Evolutionary conservation across 2,888 invertebrate species (phyloP), one percentile per base, ranked within the genome.

Genomic region (Isotomurus palustris): DNA sequence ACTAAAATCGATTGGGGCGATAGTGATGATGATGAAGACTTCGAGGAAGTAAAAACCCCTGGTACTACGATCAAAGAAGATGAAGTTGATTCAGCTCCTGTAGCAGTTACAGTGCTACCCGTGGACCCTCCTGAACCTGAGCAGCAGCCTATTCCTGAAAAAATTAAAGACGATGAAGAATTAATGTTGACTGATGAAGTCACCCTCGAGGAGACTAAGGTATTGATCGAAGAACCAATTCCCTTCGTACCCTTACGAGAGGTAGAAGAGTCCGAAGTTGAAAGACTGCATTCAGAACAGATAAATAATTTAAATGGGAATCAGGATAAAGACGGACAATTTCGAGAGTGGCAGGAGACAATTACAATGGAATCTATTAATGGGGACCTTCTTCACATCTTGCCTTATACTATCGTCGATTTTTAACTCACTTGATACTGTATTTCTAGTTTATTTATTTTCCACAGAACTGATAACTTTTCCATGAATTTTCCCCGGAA

Each of bases 401-500:
- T 95, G 84, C 95, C 95, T 79, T 96, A 96, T 80, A 92, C 93
- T 79, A 87, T 93, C 77, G 88, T 93, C 79, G 93, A 94, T 85
- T 93, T 81, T 82, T 68, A 60, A 62, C 45, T 43, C 43, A 45
- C n/a, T n/a, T 32, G 32, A 32, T 8, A 32, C 14, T 14, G 14
- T 32, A 14, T 32, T 32, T 14, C 8, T 8, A 14, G 32, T 10
- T 10, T 8, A 32, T 32, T 32, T 32, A 8, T 32, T 32, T 10
- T 14, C 32, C 14, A 32, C 14, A 32, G 8, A 32, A 14, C 14
- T 32, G 32, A 14, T 10, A 32, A 10, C 32, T 10, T 10, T 8
- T 32, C 32, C 32, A 17, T 38, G n/a, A 5, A 14, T 32, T 10
- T 14, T 14, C 14, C 8, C 14, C 8, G 8, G 14, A 14, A 10